Evolutionary conservation across 2,113 vertebrate genomes (phyloP), one percentile per base, ranked within the genome.

Genomic region (Triplophysa dalaica): DNA sequence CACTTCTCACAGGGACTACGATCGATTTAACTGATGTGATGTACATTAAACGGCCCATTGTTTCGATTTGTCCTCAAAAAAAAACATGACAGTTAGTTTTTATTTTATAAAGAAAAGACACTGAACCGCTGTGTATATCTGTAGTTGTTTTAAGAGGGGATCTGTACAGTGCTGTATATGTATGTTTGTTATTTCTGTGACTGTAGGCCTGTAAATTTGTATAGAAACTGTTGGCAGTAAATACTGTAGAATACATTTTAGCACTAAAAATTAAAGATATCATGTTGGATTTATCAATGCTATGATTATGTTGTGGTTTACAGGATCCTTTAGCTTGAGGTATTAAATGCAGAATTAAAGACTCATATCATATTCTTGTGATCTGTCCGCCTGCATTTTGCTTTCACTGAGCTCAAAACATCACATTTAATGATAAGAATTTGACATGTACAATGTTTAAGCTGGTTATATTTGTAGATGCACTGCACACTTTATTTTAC

Each of bases 191-290:
- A 77, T 65, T 65, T 43, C 45, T 77, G 75, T 77, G 62, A 52
- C 43, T 16, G 61, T 56, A 70, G 41, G 16, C 33, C 41, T 83
- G 81, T 79, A 79, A 64, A 81, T 84, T 81, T 84, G 82, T 84
- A 84, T 80, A 84, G 82, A 81, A 24, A 8, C 52, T 74, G 63
- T 80, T 29, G 66, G 33, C 56, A 65, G 50, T 24, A 54, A n/a
- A 14, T 45, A 58, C 54, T 58, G 61, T 64, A 77, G 75, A 77
- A 65, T 52, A 64, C 63, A 48, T 65, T 78, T 77, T 50, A 78
- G 52, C 33, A 29, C 56, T 26, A 16, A 26, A 41, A 50, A 16
- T 10, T 62, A 68, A 12, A 58, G 70, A 56, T 66, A 72, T 26
- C 58, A 75, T 29, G 3, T 61, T 74, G 70, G 70, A 43, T 74